phyloP scores from a whole-genome alignment of 2,797 vertebrate species.

The Miichthys miiuy region DNA sequence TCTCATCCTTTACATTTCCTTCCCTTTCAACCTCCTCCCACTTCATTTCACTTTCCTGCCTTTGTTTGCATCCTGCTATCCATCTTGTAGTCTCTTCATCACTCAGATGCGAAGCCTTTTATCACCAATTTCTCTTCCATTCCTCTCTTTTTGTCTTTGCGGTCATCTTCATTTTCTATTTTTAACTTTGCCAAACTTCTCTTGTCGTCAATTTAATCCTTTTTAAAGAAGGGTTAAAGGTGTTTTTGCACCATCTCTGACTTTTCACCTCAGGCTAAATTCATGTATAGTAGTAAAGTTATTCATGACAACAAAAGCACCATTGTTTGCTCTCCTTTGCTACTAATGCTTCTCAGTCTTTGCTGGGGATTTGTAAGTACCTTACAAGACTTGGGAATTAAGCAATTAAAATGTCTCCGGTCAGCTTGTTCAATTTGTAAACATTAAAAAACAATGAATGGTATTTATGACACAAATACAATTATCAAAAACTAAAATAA shows the following conservation, averaged over 20 bases:
- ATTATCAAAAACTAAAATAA: not conserved
- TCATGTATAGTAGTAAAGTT: slow-evolving; percentile 29
- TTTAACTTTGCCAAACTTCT: slow-evolving; percentile 28
- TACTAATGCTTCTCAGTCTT: not conserved
- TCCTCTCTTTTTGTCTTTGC: slow-evolving; percentile 3
- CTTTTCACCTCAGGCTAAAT: slow-evolving; percentile 27
- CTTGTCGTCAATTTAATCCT: slow-evolving; percentile 21
- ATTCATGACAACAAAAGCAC: slow-evolving; percentile 12
- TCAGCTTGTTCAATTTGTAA: not conserved
- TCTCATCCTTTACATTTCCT: slow-evolving; percentile 39
- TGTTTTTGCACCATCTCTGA: slow-evolving; percentile 7
- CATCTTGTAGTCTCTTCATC: slow-evolving; percentile 16
- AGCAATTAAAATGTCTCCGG: not conserved
- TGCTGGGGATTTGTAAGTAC: not conserved
- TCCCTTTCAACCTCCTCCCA: slow-evolving; percentile 40
- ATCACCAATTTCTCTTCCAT: slow-evolving; percentile 13
- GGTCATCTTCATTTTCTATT: slow-evolving; percentile 16
- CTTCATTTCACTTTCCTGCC: slow-evolving; percentile 41
- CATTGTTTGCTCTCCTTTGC: slow-evolving; percentile 10
- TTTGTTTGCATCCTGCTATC: slow-evolving; percentile 32
- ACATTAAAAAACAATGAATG: not conserved
- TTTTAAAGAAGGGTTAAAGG: slow-evolving; percentile 14
- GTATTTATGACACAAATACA: slow-evolving; percentile 1
- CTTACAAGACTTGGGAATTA: slow-evolving; percentile 9
- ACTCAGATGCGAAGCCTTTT: slow-evolving; percentile 18